Conservation (phyloP, 2,797 vertebrate species). For the Botia kubotai region DNA sequence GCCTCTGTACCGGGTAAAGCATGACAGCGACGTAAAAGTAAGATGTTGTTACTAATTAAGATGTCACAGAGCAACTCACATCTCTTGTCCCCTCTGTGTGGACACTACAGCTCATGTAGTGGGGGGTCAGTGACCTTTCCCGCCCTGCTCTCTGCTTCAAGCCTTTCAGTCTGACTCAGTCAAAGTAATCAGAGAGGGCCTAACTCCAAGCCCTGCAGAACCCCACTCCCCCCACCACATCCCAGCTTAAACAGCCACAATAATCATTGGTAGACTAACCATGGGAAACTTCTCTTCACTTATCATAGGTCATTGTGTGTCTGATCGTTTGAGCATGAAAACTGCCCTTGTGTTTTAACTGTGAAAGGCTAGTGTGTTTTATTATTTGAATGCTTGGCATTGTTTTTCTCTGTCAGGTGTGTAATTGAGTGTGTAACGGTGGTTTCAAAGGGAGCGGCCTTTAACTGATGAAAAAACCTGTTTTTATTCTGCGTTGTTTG, state of each 20-base stretch:
- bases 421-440: conserved; percentile 17
- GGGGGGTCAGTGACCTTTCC: conserved; percentile 79
- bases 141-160: conserved; percentile 67
- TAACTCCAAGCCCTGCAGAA: conserved; percentile 74
- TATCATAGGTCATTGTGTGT: conserved; percentile 38
- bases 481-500: conserved; percentile 11
- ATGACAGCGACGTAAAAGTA: conserved; percentile 61
- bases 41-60: conserved; percentile 80
- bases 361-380: conserved; percentile 29
- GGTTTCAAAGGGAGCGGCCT: conserved; percentile 22
- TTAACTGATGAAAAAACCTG: conserved; percentile 23
- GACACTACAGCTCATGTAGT: conserved; percentile 84
- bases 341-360: conserved; percentile 11
- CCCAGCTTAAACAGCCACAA: conserved; percentile 63
- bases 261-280: conserved; percentile 64
- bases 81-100: conserved; percentile 71
- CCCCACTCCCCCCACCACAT: conserved; percentile 66
- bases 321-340: conserved; percentile 25
- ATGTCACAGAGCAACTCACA: conserved; percentile 77
- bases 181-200: background rate
- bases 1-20: conserved; percentile 15
- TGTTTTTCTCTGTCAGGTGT: conserved; percentile 27
- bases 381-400: conserved; percentile 11
- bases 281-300: conserved; percentile 73
- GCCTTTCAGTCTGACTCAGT: background rate